Percentiles rank a stretch among this genome's conserved stretches.
Conservation (phyloP, 2,113 vertebrate species). For the Callocephalon fimbriatum region DNA sequence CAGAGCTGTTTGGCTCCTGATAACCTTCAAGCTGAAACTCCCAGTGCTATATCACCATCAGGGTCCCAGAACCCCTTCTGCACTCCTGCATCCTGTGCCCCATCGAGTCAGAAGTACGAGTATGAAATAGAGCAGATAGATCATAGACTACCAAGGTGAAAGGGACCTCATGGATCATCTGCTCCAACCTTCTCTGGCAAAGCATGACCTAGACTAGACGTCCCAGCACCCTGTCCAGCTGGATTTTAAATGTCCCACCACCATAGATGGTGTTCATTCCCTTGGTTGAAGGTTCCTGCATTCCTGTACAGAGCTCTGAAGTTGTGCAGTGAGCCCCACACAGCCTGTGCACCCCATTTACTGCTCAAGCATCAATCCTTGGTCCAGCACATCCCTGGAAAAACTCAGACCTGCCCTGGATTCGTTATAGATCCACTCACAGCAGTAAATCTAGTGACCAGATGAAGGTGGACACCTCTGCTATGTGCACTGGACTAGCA, state of each 20-base stretch:
- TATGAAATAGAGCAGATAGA: not conserved
- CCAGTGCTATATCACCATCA: accelerated
- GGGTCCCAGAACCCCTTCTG: not conserved
- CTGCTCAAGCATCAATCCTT: not conserved
- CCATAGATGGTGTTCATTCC: not conserved
- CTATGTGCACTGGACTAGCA: accelerated
- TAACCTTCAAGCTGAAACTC: not conserved
- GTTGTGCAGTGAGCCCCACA: accelerated
- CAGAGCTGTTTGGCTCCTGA: not conserved
- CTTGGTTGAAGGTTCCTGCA: not conserved
- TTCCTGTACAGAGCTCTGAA: not conserved
- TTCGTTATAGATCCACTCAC: accelerated
- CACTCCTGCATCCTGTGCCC: not conserved
- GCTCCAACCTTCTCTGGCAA: not conserved
- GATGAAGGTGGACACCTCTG: not conserved
- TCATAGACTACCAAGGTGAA: not conserved
- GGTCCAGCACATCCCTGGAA: not conserved
- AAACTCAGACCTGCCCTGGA: not conserved
- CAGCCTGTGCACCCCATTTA: not conserved
- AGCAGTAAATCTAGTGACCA: not conserved
- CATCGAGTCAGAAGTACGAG: accelerated
- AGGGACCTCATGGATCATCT: not conserved
- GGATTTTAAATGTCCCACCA: not conserved
- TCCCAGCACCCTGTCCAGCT: not conserved
- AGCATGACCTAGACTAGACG: not conserved